Base-by-base conservation (phyloP, 53 echinoderm and acorn worm species). In the Luidia sarsii region DNA sequence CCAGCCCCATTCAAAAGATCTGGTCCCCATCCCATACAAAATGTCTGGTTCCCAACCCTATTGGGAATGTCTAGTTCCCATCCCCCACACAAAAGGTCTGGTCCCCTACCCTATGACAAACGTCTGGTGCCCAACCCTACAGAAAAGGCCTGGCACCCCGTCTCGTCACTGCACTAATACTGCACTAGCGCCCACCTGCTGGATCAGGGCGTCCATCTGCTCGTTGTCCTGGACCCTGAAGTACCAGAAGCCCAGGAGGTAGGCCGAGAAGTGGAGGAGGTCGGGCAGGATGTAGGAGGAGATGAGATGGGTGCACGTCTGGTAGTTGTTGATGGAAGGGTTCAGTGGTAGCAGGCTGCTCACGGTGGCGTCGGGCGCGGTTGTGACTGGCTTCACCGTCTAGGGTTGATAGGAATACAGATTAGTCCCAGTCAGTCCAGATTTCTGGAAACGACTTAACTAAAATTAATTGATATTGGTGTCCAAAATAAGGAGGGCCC, bases 141-240 rank as follows among this genome's bases (percentile, higher is more conserved):
- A n/a, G n/a, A n/a, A n/a, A n/a, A n/a, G n/a, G 46, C 14, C 46
- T 45, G 46, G 46, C 14, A 45, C 46, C 46, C 46, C 7, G 14
- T 14, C 46, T 45, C n/a, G n/a, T n/a, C n/a, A n/a, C n/a, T n/a
- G n/a, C n/a, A n/a, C n/a, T n/a, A n/a, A n/a, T n/a, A n/a, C n/a
- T n/a, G n/a, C n/a, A n/a, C n/a, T n/a, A n/a, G n/a, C 41, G n/a
- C 65, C 54, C 31, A 83, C 89, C 57, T 83, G 83, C 38, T 89
- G 83, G 33, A 89, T 83, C 33, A 89, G 45, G 2, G 89, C 89
- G 57, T 89, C 63, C 56, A 89, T 68, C 66, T 83, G 74, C 29
- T 89, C 89, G 51, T 89, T 89, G 46, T 89, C 83, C 57, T 83
- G 89, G 21, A 83, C 64, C 0, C 89, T 52, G 56, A 89, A 83